Percentiles rank a stretch among this genome's conserved stretches.
phyloP scores from a whole-genome alignment of 2,888 invertebrate genomes.

The Dynastes maya region DNA sequence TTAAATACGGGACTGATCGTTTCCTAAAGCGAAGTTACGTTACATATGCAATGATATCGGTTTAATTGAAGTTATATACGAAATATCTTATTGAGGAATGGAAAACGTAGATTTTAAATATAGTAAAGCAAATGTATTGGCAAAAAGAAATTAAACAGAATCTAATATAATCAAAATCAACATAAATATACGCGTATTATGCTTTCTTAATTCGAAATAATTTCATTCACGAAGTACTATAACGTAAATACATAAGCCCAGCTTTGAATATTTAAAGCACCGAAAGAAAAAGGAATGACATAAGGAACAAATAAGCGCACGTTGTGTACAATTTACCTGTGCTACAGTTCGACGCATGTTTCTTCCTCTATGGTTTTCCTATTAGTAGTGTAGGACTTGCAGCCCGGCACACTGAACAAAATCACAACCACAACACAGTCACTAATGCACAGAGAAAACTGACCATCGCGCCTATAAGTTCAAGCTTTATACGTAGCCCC shows the following conservation, averaged over 20 bases:
- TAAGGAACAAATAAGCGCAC: conserved; percentile 7
- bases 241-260: background rate
- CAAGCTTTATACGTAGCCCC: conserved; percentile 64
- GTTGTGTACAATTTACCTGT: conserved; percentile 26
- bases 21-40: too few relatives aligned
- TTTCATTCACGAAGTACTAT: too few relatives aligned
- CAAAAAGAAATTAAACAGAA: too few relatives aligned
- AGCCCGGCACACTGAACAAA: conserved; percentile 31
- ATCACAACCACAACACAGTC: conserved; percentile 39
- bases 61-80: too few relatives aligned
- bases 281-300: conserved; percentile 2
- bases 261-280: background rate
- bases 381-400: conserved; percentile 13
- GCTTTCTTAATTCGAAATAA: too few relatives aligned
- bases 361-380: conserved; percentile 32
- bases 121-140: too few relatives aligned
- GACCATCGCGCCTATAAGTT: conserved; percentile 57
- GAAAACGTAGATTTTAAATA: too few relatives aligned
- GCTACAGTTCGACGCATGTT: conserved; percentile 35
- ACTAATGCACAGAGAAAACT: conserved; percentile 45
- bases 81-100: too few relatives aligned
- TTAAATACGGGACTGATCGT: conserved; percentile 19
- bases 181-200: too few relatives aligned
- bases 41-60: too few relatives aligned
- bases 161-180: too few relatives aligned